Evolutionary conservation across 2,797 vertebrate genomes (phyloP), one percentile per base, ranked within the genome.

Genomic region (Huso huso): DNA sequence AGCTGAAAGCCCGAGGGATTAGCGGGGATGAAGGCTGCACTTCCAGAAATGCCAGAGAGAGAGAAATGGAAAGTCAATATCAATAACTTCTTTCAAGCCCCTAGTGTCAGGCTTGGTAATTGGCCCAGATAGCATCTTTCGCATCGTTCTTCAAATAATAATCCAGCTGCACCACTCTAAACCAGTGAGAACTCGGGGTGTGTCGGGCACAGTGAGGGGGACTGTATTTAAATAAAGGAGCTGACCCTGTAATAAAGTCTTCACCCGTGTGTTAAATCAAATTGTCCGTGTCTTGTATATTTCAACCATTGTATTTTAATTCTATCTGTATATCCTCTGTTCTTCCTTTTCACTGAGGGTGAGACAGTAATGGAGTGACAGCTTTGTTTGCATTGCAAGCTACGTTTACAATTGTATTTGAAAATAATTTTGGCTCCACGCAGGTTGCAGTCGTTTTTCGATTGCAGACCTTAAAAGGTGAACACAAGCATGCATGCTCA

Each of bases 1-100:
- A 61, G 59, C 53, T 67, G 49, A 71, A 66, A 64, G 66, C 69
- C 64, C 52, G 12, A n/a, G 11, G 61, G 66, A 71, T 71, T 64
- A 71, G 62, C 59, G 51, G 49, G 59, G 69, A 70, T 70, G 53
- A 66, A 65, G 61, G 63, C 61, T 12, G 6, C 52, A 15, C 65
- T 70, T 61, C 53, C 52, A 62, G 50, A 52, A 62, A 63, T 37
- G 66, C 69, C 62, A 67, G 64, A 60, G 15, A 51, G 55, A 62
- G 37, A 37, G 9, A 55, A 51, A 37, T 37, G 50, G 61, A 66
- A 51, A 63, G 69, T 62, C 69, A 63, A 70, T 60, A 60, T 53
- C 49, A 61, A 49, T 53, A 63, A 67, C 66, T 59, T 48, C 65
- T 49, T 15, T 23, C 49, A 49, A 65, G 60, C 12, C 65, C 69